A percentile compares a stretch with the other conserved stretches of the same genome.
Evolutionary conservation across 2,113 vertebrate genomes (phyloP).

Genomic region (Sprattus sprattus): DNA sequence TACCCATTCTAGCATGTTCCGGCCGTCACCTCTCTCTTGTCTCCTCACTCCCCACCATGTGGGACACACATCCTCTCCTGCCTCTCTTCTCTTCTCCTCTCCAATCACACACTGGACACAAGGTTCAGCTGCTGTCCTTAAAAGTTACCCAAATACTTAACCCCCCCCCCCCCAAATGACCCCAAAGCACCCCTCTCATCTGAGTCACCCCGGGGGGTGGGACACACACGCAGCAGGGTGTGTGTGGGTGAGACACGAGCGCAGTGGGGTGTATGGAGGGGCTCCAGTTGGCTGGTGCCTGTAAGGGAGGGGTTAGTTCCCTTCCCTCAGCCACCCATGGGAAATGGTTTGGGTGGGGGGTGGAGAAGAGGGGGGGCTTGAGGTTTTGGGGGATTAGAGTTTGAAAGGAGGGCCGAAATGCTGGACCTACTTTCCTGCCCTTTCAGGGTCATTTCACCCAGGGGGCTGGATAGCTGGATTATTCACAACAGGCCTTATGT

Average conservation of each 20-base stretch:
- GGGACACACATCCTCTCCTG: background rate
- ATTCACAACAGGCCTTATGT: slow-evolving; percentile 32
- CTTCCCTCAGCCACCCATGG: background rate
- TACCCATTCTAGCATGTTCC: background rate
- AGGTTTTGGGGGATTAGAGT: slow-evolving; percentile 52
- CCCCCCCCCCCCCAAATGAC: background rate
- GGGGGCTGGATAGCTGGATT: slow-evolving; percentile 59
- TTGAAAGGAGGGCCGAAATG: slow-evolving; percentile 54
- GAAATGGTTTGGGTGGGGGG: background rate
- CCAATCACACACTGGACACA: background rate
- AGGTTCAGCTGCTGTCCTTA: background rate
- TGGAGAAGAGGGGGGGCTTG: background rate
- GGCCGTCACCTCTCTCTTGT: background rate
- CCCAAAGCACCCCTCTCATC: background rate
- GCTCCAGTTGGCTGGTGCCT: background rate
- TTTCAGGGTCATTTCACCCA: slow-evolving; percentile 53
- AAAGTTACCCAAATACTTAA: background rate
- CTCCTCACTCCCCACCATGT: background rate
- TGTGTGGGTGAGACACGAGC: background rate
- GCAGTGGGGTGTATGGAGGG: background rate
- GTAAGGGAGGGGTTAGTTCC: background rate
- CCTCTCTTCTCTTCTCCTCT: background rate
- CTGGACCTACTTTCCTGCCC: slow-evolving; percentile 35
- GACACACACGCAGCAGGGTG: background rate
- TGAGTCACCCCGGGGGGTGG: background rate